These are phyloP conservation scores for Piscicola geometra DNA, from an alignment of 2,888 invertebrate species.

Conservation along the genomic window DNA sequence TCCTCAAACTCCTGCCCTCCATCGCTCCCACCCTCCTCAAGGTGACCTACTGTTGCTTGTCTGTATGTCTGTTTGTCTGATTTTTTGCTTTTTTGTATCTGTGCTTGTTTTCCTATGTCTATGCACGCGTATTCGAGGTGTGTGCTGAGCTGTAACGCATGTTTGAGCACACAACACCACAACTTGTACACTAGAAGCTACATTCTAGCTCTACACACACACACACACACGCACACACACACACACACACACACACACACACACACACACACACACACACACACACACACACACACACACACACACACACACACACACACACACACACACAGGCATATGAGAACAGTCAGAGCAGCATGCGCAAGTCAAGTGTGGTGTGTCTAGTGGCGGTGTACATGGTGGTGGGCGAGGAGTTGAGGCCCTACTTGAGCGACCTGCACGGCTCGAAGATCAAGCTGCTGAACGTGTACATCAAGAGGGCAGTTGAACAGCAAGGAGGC, in stretches of 20 bases:
- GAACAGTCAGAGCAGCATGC: slow-evolving; percentile 81
- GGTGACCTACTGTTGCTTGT: slow-evolving; percentile 62
- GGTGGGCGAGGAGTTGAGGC: slow-evolving; percentile 73
- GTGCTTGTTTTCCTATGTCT: background rate
- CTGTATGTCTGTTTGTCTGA: too few species aligned
- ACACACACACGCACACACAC: too few species aligned
- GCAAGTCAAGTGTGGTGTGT: slow-evolving; percentile 93
- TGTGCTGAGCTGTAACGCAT: too few species aligned
- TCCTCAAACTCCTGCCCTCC: slow-evolving; percentile 63
- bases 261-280: too few species aligned
- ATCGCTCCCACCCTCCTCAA: slow-evolving; percentile 83
- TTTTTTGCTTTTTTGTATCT: background rate
- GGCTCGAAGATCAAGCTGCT: slow-evolving; percentile 82
- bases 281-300: too few species aligned
- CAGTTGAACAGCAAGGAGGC: slow-evolving; percentile 48
- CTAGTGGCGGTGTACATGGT: slow-evolving; percentile 88
- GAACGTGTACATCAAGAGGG: slow-evolving; percentile 71
- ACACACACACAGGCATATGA: slow-evolving; percentile 70
- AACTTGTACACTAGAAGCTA: too few species aligned
- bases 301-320: slow-evolving; percentile 10
- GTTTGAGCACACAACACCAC: too few species aligned
- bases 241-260: too few species aligned
- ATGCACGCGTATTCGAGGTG: too few species aligned
- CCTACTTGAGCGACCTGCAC: slow-evolving; percentile 73
- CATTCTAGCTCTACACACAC: too few species aligned